These are phyloP conservation scores for Erinaceus europaeus DNA, from an alignment of 2,113 vertebrate species.

Conservation along the genomic window DNA sequence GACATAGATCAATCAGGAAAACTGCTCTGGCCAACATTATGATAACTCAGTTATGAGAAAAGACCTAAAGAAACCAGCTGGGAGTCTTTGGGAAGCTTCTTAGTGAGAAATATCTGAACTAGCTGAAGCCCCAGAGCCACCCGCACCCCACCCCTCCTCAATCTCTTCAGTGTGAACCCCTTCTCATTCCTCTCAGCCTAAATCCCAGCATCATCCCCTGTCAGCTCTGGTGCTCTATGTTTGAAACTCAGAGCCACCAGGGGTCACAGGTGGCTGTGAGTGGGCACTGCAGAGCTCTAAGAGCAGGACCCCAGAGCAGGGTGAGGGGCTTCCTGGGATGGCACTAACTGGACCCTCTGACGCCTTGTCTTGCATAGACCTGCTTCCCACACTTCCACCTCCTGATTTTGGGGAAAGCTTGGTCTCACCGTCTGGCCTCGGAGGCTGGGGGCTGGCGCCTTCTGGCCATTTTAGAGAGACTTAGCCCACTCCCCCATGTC, in stretches of 20 bases:
- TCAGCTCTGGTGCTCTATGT: background rate
- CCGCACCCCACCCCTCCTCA: no score
- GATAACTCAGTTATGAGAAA: no score
- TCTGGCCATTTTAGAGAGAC: slow-evolving; percentile 73
- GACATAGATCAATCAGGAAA: background rate
- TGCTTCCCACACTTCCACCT: no score
- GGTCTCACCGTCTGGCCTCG: no score
- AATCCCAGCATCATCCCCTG: background rate
- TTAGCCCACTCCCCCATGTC: slow-evolving; percentile 76
- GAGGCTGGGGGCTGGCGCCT: slow-evolving; percentile 48
- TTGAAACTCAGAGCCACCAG: no score
- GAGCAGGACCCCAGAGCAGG: background rate
- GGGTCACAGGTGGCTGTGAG: no score
- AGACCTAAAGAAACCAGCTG: background rate
- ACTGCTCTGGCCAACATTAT: background rate
- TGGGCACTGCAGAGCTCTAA: background rate
- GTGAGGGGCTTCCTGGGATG: background rate
- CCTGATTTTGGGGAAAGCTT: no score
- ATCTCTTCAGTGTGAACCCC: background rate
- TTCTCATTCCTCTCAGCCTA: background rate
- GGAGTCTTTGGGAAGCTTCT: background rate
- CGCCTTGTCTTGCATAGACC: no score
- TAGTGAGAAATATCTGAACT: background rate
- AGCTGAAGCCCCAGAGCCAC: no score
- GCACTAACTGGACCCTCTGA: background rate